A percentile compares a stretch with the other conserved stretches of the same genome.
Evolutionary conservation across 2,797 vertebrate genomes (phyloP).

Genomic region (Galagoides demidoff): DNA sequence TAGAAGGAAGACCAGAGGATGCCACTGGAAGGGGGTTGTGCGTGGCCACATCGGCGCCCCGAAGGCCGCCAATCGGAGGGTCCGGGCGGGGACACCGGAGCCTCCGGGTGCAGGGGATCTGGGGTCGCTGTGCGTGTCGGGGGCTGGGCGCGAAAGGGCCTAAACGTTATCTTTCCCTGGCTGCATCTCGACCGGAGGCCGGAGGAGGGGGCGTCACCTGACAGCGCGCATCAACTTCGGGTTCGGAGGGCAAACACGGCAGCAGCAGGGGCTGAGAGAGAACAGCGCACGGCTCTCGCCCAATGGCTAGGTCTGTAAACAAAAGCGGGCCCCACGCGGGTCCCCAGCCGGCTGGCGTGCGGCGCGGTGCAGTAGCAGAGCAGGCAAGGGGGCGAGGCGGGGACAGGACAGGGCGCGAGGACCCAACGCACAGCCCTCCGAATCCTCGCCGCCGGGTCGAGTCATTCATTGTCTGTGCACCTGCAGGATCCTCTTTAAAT

Average conservation of each 20-base stretch:
- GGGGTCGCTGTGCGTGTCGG: not conserved
- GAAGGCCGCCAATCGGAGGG: not conserved
- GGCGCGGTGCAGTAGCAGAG: not conserved
- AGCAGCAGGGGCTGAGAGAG: not conserved
- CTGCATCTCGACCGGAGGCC: not conserved
- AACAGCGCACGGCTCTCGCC: conserved; percentile 25
- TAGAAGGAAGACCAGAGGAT: not conserved
- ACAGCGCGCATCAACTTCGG: conserved; percentile 59
- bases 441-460: not conserved
- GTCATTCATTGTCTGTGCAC: conserved; percentile 78
- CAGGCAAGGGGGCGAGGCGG: not conserved
- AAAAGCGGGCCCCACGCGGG: conserved; percentile 76
- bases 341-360: not conserved
- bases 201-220: conserved; percentile 69
- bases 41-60: not conserved
- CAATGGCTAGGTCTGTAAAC: conserved; percentile 69
- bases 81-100: not conserved
- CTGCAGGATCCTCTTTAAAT: not conserved
- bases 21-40: not conserved
- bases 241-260: not conserved
- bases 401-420: not conserved
- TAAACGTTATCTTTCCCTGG: not conserved
- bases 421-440: not conserved
- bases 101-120: not conserved
- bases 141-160: not conserved